phyloP scores from a whole-genome alignment of 2,888 invertebrate genomes.

The Iselma pallidipennis region DNA sequence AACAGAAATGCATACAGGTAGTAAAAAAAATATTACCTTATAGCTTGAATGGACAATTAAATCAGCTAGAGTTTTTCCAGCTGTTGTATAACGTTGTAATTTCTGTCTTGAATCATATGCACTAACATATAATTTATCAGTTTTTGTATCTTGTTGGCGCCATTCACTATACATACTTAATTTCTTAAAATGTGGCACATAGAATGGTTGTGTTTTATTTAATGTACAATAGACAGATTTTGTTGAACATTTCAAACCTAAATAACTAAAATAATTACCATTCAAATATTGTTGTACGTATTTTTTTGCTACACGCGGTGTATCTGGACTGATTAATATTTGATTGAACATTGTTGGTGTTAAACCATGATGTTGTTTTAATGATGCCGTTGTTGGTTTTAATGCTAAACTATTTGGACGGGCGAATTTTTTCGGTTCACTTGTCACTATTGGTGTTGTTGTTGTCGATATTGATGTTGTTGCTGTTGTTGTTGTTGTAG shows the following conservation, averaged over 20 bases:
- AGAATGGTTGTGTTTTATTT: constrained; percentile 92
- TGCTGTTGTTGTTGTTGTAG: background rate
- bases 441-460: constrained; percentile 2
- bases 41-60: constrained; percentile 55
- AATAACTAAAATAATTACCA: constrained; percentile 89
- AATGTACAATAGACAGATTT: constrained; percentile 91
- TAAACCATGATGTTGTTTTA: constrained; percentile 80
- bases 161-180: constrained; percentile 98
- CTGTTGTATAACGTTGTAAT: constrained; percentile 63
- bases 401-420: constrained; percentile 82
- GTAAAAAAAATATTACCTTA: constrained; percentile 45
- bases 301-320: constrained; percentile 85
- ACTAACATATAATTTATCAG: constrained; percentile 52
- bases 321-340: constrained; percentile 87
- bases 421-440: constrained; percentile 67
- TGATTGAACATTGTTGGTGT: constrained; percentile 82
- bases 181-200: constrained; percentile 86
- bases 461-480: constrained; percentile 5
- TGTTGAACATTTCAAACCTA: constrained; percentile 89
- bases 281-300: constrained; percentile 88
- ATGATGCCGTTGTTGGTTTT: constrained; percentile 81
- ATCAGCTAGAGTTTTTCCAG: constrained; percentile 58
- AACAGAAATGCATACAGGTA: background rate
- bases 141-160: constrained; percentile 58
- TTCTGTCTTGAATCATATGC: constrained; percentile 80